Evolutionary conservation across 2,888 invertebrate species (phyloP).

Genomic region (Alentia gelatinosa): DNA sequence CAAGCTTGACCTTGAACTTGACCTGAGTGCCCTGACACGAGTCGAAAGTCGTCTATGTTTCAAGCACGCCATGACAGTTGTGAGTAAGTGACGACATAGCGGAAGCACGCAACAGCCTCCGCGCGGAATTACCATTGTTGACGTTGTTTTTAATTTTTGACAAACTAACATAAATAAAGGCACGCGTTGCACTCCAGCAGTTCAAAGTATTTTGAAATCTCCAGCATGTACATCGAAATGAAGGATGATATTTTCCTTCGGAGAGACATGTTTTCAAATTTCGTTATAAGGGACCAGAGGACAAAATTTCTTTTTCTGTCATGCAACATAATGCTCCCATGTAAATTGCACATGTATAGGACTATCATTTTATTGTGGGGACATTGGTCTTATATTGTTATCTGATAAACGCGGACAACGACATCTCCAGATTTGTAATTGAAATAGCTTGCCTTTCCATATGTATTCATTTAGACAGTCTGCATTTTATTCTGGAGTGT

Average conservation of each 20-base stretch:
- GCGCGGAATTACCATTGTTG: background rate
- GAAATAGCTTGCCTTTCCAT: too few relatives aligned
- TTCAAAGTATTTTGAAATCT: background rate
- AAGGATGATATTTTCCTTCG: background rate
- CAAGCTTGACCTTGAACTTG: slow-evolving; percentile 4
- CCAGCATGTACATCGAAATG: background rate
- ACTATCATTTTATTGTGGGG: too few relatives aligned
- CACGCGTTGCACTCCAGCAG: background rate
- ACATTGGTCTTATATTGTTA: too few relatives aligned
- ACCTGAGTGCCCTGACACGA: slow-evolving; percentile 24
- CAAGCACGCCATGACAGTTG: background rate
- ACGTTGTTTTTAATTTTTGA: background rate
- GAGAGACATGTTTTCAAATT: background rate
- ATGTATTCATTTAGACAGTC: too few relatives aligned
- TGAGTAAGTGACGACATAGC: background rate
- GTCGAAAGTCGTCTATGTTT: slow-evolving; percentile 18
- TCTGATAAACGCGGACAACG: too few relatives aligned
- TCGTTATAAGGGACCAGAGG: background rate
- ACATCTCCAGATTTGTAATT: too few relatives aligned
- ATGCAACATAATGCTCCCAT: too few relatives aligned
- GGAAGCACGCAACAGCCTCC: background rate
- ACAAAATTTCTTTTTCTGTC: background rate
- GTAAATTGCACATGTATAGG: too few relatives aligned
- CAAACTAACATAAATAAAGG: background rate
- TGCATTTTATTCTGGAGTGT: too few relatives aligned